Evolutionary conservation across 1,140 invertebrate species (phyloP), one percentile per base, ranked within the genome.

Genomic region (Brachionus rotundiformis): DNA sequence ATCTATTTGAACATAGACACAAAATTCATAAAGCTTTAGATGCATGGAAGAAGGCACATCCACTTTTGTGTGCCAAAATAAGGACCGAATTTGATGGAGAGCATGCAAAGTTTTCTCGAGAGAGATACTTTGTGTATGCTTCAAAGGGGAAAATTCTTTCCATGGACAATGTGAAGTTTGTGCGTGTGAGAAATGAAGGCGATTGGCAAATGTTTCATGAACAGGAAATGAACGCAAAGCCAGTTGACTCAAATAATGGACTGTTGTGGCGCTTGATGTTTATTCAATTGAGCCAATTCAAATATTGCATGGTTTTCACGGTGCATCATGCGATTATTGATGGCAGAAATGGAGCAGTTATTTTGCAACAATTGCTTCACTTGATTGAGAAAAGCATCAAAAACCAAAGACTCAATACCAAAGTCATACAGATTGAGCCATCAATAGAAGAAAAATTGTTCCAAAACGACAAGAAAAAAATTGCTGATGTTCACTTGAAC

Each of bases 61-160:
- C 63, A 68, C 31, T 68, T 36, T 36, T 68, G 31, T 68, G 63
- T 68, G 63, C 63, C 10, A 68, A 68, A 36, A 68, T 68, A 33
- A 33, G 16, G 16, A 33, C 33, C 0, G 16, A 33, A n/a, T 36
- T 6, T 33, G 63, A 68, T 36, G n/a, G n/a, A 68, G 31, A 68
- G 33, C 63, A 68, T 36, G n/a, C 8, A 13, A 36, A 39, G 4
- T 68, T 68, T 68, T 68, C 63, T 5, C 13, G 63, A 19, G 31
- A 68, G 23, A 68, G 31, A 41, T 68, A 68, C 8, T 68, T 68
- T 68, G 63, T 68, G 29, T 68, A 68, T 68, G 63, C 63, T 33
- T 68, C 63, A 5, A 68, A 19, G 8, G 13, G 33, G 2, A 68
- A 33, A 68, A 68, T 68, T 36, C 29, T n/a, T 2, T 68, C 63